Percentiles rank a stretch among this genome's conserved stretches.
phyloP scores from a whole-genome alignment of 1,140 invertebrate genomes.

The Rhopalosiphum padi region DNA sequence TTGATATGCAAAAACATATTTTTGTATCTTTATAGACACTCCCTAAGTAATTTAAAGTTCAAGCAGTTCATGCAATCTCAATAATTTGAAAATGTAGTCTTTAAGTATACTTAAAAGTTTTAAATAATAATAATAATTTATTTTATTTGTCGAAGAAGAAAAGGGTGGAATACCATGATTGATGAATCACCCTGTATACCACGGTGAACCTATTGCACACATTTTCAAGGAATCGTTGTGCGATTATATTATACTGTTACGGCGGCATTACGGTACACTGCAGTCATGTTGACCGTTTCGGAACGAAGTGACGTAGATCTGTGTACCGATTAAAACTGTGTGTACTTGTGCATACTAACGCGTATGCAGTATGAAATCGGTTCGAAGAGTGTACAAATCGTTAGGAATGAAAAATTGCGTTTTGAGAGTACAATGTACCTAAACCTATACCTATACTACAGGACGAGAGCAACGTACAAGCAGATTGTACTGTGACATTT shows the following conservation, averaged over 20 bases:
- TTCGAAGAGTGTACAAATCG: background rate
- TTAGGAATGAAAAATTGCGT: background rate
- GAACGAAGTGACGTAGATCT: background rate
- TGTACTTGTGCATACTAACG: background rate
- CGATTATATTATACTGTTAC: background rate
- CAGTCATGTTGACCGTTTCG: background rate
- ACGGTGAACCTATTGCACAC: background rate
- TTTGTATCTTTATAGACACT: no score
- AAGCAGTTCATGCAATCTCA: no score
- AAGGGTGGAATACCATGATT: no score
- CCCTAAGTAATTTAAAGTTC: no score
- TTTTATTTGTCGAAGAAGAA: no score
- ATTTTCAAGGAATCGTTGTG: background rate
- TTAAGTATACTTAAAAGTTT: no score
- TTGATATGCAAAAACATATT: no score
- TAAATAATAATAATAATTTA: no score
- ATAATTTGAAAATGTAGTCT: no score
- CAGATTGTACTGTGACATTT: background rate
- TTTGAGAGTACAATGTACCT: background rate
- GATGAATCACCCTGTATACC: no score
- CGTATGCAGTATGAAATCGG: background rate
- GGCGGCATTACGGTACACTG: background rate
- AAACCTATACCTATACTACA: no score
- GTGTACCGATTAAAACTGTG: background rate
- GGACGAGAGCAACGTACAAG: background rate